A percentile compares a stretch with the other conserved stretches of the same genome.
These are phyloP conservation scores for Horisme vitalbata DNA, from an alignment of 2,888 invertebrate genomes.

Conservation along the genomic window DNA sequence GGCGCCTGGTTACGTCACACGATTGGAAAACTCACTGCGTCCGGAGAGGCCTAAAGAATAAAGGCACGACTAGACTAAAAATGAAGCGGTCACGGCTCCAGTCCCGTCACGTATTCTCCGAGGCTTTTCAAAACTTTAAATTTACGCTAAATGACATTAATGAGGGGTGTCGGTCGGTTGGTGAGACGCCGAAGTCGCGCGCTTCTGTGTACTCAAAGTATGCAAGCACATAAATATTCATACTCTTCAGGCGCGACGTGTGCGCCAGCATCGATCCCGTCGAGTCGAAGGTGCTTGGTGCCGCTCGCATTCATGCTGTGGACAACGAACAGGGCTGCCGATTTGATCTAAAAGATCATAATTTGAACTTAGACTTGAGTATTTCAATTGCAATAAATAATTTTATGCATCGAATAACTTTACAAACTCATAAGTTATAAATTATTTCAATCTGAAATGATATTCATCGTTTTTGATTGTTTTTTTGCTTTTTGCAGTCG, in stretches of 20 bases:
- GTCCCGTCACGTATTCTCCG: constrained; percentile 63
- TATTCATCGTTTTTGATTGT: background rate
- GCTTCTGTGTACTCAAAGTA: constrained; percentile 39
- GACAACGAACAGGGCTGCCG: constrained; percentile 39
- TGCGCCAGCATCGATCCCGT: constrained; percentile 41
- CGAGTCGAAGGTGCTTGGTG: constrained; percentile 67
- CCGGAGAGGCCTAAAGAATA: constrained; percentile 56
- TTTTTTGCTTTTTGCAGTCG: background rate
- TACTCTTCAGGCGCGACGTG: constrained; percentile 54
- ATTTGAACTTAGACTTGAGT: background rate
- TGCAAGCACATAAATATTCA: constrained; percentile 68
- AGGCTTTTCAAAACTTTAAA: constrained; percentile 73
- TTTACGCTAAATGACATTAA: constrained; percentile 71
- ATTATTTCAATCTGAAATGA: background rate
- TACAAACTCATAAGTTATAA: background rate
- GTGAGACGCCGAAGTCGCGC: constrained; percentile 51
- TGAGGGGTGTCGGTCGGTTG: constrained; percentile 55
- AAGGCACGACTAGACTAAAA: constrained; percentile 60
- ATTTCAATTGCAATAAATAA: background rate
- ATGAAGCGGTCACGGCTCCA: constrained; percentile 49
- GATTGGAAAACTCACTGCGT: constrained; percentile 72
- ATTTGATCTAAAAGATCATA: background rate
- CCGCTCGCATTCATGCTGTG: constrained; percentile 39
- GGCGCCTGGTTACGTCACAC: constrained; percentile 77
- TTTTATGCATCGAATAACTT: background rate